Percentiles rank a stretch among this genome's conserved stretches.
These are phyloP conservation scores for Sebastes wilsoni DNA, from an alignment of 2,797 vertebrate species.

Conservation along the genomic window DNA sequence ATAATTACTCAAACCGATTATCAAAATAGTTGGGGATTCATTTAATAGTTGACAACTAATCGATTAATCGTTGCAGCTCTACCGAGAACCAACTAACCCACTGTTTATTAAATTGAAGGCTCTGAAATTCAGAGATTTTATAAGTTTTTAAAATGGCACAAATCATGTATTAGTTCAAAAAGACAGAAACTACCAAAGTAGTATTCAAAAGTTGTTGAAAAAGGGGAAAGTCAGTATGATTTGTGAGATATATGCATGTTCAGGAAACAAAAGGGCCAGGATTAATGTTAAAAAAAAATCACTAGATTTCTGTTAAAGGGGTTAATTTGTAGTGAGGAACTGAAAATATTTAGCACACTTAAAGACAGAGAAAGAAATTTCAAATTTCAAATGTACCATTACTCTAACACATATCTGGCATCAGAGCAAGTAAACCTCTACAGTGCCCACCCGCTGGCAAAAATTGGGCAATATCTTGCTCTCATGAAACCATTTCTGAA, in stretches of 20 bases:
- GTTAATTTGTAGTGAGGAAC: neutral
- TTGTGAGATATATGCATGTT: neutral
- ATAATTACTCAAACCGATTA: too few relatives aligned
- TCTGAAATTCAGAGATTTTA: neutral
- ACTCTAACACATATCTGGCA: neutral
- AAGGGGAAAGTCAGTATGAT: neutral
- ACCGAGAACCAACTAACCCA: neutral
- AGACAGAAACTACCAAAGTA: neutral
- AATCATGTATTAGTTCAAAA: neutral
- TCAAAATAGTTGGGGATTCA: too few relatives aligned
- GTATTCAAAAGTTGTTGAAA: neutral
- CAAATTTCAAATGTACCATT: neutral
- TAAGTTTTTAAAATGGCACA: neutral
- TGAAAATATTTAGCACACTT: neutral
- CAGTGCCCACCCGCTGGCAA: neutral
- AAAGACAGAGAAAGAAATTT: neutral
- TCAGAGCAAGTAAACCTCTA: neutral
- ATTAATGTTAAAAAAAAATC: neutral
- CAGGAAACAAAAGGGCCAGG: neutral
- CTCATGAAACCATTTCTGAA: slow-evolving; percentile 21
- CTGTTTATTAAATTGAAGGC: neutral
- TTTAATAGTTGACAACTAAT: too few relatives aligned
- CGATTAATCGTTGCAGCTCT: too few relatives aligned
- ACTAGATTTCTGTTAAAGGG: neutral
- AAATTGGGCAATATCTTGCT: slow-evolving; percentile 21